Percentiles rank a stretch among this genome's conserved stretches.
Conservation (phyloP, 2,797 vertebrate species). For the Acipenser ruthenus region DNA sequence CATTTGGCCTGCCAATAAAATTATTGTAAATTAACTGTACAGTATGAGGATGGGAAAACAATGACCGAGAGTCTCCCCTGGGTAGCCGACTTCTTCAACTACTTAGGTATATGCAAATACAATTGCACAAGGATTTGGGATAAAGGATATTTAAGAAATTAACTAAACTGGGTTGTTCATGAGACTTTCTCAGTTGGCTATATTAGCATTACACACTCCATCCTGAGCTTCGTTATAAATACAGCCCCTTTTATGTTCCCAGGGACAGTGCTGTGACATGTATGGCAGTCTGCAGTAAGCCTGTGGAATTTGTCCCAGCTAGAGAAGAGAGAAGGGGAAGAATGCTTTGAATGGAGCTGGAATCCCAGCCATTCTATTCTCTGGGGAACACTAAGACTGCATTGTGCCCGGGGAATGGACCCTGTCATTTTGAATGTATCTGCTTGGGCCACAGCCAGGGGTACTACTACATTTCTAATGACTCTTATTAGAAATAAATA, state of each 20-base stretch:
- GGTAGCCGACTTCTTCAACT: not conserved
- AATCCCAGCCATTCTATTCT: not conserved
- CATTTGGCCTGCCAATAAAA: no score
- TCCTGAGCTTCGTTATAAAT: not conserved
- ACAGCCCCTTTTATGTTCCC: not conserved
- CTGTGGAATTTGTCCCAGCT: slow-evolving; percentile 7
- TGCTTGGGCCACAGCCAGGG: not conserved
- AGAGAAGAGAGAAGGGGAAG: not conserved
- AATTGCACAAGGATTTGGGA: not conserved
- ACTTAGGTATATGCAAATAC: not conserved
- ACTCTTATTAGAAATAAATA: not conserved
- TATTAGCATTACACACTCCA: not conserved
- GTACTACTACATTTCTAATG: not conserved
- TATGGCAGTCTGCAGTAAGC: not conserved
- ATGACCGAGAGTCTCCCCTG: no score
- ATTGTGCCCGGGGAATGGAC: not conserved
- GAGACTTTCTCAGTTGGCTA: not conserved
- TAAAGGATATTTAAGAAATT: not conserved
- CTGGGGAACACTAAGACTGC: not conserved
- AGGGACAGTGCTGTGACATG: not conserved
- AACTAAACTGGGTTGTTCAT: no score
- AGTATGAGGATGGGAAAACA: no score
- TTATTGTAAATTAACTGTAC: no score
- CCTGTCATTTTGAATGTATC: not conserved
- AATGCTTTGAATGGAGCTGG: not conserved